Conservation (phyloP, 2,113 vertebrate genomes). For the Chrysemys picta region DNA sequence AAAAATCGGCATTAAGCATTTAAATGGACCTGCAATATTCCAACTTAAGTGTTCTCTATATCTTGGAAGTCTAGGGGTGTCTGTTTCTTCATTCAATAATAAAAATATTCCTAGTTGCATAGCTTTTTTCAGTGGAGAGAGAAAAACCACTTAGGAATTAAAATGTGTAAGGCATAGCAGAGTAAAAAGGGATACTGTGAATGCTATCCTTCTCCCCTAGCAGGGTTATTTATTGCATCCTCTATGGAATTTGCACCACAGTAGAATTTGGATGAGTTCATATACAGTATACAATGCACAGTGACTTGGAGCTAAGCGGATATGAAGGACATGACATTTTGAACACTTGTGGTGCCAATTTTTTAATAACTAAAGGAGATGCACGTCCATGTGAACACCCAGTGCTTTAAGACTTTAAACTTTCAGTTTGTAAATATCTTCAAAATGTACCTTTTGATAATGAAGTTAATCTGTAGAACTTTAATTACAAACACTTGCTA, state of each 20-base stretch:
- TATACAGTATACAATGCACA: slow-evolving; percentile 27
- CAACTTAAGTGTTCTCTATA: neutral
- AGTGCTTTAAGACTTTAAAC: neutral
- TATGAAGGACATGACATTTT: slow-evolving; percentile 40
- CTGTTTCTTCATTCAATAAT: neutral
- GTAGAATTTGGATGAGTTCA: slow-evolving; percentile 56
- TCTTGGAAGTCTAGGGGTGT: slow-evolving; percentile 30
- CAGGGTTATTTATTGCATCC: slow-evolving; percentile 48
- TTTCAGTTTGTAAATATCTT: neutral
- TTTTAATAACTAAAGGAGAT: slow-evolving; percentile 33
- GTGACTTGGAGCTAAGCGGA: neutral
- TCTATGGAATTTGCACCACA: slow-evolving; percentile 7
- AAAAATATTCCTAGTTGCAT: slow-evolving; percentile 38
- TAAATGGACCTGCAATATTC: neutral
- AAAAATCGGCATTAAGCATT: neutral
- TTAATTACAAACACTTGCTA: neutral
- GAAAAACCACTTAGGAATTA: neutral
- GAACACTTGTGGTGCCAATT: slow-evolving; percentile 9
- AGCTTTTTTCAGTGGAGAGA: neutral
- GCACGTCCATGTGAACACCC: neutral
- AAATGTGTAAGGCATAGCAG: neutral
- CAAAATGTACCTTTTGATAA: neutral
- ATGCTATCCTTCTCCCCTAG: neutral
- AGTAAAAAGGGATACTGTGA: slow-evolving; percentile 26
- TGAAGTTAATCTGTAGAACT: neutral